Evolutionary conservation across 2,113 vertebrate genomes (phyloP), one percentile per base, ranked within the genome.

Genomic region (Nannospalax galili): DNA sequence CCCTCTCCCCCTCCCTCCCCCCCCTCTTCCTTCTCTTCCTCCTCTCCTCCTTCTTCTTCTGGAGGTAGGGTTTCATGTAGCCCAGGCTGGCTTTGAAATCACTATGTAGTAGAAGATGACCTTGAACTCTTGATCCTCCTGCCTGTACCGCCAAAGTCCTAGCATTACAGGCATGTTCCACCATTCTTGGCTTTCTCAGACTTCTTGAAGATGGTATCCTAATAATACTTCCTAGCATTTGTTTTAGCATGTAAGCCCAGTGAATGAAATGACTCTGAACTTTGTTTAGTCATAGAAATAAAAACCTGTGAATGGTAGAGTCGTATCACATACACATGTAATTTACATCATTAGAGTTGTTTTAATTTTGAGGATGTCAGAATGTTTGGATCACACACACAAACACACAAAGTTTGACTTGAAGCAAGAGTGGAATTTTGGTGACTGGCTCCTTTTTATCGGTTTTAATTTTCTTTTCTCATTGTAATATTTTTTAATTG

Each of bases 321-420:
- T n/a, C 80, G 48, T 0, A 42, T 79, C 35, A 78, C 74, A 70
- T 3, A 45, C 56, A 62, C 1, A 67, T 70, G 95, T 91, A 88
- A 80, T 72, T 90, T 60, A 75, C 7, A 42, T 24, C 3, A 16
- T 42, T 52, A 91, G 17, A 92, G 75, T 48, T 86, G 28, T 48
- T 67, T 86, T 75, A 75, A 87, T 88, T 89, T 42, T 94, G 22
- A 95, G 79, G 42, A 74, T 70, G 14, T 69, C 24, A 89, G 60
- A 87, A 94, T 74, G 22, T 70, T 94, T 86, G 28, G 52, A n/a
- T 92, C 17, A 82, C 45, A 94, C n/a, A n/a, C n/a, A n/a, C n/a
- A n/a, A n/a, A n/a, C n/a, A 52, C 96, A 7, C 52, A 94, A 73
- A n/a, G 26, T 12, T 26, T 81, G 30, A 78, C 35, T 77, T 85